Evolutionary conservation across 2,797 vertebrate genomes (phyloP).

Genomic region (Rhyacichthys aspro): DNA sequence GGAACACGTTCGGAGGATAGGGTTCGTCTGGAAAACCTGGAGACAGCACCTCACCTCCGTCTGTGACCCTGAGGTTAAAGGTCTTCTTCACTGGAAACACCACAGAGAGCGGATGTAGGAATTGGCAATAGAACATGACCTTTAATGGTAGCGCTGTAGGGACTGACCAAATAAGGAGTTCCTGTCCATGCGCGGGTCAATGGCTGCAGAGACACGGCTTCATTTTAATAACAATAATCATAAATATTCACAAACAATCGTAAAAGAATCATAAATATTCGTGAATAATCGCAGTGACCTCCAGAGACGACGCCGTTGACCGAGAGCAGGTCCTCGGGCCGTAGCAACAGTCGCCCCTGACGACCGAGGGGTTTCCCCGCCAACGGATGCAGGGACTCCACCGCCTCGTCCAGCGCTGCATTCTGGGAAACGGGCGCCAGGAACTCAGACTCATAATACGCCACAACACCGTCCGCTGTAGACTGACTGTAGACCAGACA

Average conservation of each 20-base stretch:
- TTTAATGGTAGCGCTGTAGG: neutral
- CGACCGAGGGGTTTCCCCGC: slow-evolving; percentile 3
- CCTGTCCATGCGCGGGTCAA: slow-evolving; percentile 79
- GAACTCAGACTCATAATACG: slow-evolving; percentile 91
- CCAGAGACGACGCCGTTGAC: slow-evolving; percentile 79
- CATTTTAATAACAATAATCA: no score
- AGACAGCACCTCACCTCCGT: slow-evolving; percentile 74
- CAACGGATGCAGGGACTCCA: slow-evolving; percentile 49
- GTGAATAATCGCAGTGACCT: no score
- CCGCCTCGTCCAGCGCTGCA: slow-evolving; percentile 74
- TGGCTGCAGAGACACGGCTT: slow-evolving; percentile 76
- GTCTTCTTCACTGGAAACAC: slow-evolving; percentile 73
- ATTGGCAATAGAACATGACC: no score
- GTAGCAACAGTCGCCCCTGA: slow-evolving; percentile 23
- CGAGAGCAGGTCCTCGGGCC: slow-evolving; percentile 40
- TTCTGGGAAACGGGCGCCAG: slow-evolving; percentile 73
- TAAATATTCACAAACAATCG: no score
- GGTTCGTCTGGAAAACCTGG: slow-evolving; percentile 88
- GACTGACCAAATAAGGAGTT: slow-evolving; percentile 56
- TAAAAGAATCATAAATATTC: no score
- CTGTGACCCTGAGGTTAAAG: slow-evolving; percentile 72
- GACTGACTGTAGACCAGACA: slow-evolving; percentile 50
- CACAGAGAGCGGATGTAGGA: neutral
- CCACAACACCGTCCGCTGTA: slow-evolving; percentile 78
- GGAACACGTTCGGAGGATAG: slow-evolving; percentile 80